Conservation (phyloP, 2,797 vertebrate genomes). For the Amphiprion clarkii region DNA sequence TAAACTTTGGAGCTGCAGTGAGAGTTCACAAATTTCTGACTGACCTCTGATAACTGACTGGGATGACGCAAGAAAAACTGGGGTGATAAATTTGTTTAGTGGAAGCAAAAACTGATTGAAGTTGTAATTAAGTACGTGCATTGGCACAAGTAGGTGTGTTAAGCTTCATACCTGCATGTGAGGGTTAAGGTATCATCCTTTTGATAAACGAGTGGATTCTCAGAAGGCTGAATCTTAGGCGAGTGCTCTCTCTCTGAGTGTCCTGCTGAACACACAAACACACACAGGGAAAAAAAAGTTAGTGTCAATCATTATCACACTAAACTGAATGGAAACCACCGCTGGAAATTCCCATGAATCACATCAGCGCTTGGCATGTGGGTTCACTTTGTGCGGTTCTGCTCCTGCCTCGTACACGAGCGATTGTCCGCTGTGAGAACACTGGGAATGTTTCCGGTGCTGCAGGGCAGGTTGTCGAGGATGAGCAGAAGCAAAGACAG, state of each 20-base stretch:
- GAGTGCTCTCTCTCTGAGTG: slow-evolving; percentile 40
- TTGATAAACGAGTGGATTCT: slow-evolving; percentile 61
- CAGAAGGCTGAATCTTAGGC: slow-evolving; percentile 67
- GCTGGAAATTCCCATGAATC: slow-evolving; percentile 45
- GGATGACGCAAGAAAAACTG: background rate
- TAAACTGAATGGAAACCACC: slow-evolving; percentile 32
- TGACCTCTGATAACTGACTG: slow-evolving; percentile 16
- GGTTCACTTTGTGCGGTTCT: slow-evolving; percentile 47
- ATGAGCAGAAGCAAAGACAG: slow-evolving; percentile 34
- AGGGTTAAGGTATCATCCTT: slow-evolving; percentile 72
- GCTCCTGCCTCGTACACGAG: slow-evolving; percentile 47
- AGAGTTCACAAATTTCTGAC: slow-evolving; percentile 30
- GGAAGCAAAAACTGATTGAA: background rate
- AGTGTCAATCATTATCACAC: background rate
- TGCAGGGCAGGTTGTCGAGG: slow-evolving; percentile 41
- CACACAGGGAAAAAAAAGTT: background rate
- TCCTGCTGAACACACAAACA: slow-evolving; percentile 69
- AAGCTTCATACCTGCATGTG: slow-evolving; percentile 81
- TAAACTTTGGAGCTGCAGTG: slow-evolving; percentile 22
- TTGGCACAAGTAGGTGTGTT: slow-evolving; percentile 7
- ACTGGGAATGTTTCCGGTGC: slow-evolving; percentile 51
- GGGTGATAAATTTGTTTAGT: background rate
- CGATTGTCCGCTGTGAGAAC: slow-evolving; percentile 41
- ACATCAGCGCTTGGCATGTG: slow-evolving; percentile 29
- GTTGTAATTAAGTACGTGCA: background rate